Conservation (phyloP, 2,797 vertebrate genomes). For the Chiloscyllium punctatum region DNA sequence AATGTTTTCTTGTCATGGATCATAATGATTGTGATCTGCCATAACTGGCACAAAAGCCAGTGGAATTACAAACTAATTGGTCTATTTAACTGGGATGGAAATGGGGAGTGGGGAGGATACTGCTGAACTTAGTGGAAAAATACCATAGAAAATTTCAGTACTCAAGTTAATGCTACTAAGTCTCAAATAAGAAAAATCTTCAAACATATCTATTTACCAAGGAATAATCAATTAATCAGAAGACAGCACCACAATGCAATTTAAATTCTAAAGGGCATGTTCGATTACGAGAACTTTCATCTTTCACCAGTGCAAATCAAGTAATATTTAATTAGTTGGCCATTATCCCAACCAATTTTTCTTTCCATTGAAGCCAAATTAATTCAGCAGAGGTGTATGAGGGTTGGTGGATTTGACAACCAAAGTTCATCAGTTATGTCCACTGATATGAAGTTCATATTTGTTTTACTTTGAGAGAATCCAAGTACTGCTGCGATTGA, state of each 20-base stretch:
- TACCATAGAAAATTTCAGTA: background rate
- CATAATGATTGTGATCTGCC: background rate
- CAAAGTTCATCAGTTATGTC: background rate
- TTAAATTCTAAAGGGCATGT: background rate
- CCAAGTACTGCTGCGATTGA: background rate
- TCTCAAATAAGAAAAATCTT: background rate
- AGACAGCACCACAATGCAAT: no score
- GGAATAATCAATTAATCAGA: no score
- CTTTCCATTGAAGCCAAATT: no score
- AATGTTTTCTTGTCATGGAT: conserved; percentile 40
- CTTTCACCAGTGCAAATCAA: background rate
- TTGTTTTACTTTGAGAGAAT: no score
- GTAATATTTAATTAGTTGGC: no score
- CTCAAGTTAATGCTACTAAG: background rate
- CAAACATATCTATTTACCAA: background rate
- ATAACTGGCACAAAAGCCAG: background rate
- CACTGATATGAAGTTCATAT: background rate
- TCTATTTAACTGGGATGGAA: background rate
- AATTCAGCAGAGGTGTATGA: background rate
- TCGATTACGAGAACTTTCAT: background rate
- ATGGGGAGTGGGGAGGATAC: background rate
- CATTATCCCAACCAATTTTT: no score
- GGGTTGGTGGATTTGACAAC: background rate
- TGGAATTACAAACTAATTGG: background rate
- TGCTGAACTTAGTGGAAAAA: background rate